Base-by-base conservation (phyloP, 2,888 invertebrate genomes). In the Hirtodrosophila alboralis region DNA sequence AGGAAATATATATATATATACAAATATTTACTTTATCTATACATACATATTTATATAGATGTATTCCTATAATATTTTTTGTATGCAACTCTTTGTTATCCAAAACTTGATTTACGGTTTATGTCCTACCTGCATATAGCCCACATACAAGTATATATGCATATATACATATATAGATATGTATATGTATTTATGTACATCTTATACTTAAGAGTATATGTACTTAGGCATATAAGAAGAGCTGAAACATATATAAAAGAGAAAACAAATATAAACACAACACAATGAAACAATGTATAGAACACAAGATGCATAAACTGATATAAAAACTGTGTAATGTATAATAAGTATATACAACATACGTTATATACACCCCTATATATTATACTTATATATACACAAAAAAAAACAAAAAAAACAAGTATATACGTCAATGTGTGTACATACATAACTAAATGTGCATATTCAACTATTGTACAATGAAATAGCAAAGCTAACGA, bases 1-100 rank as follows among this genome's bases (percentile, higher is more conserved):
- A n/a, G 18, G 18, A 43, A 13, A 34, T 41, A 49, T 5, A 61
- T 60, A 38, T 44, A 49, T 47, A 47, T 45, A 48, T 13, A 8
- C 12, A 23, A 27, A 37, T 27, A 34, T 49, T 54, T 34, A 36
- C 13, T 30, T 28, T 51, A 57, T 49, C 44, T 52, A 61, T 54
- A 75, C 58, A 74, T 38, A 53, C 40, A 61, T 59, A 75, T 75
- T 65, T 61, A 79, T 79, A 77, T 84, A 84, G 63, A 84, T 80
- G 70, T 77, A 76, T 79, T 63, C 80, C 75, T 76, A 72, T 56
- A 40, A 67, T 54, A 78, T 64, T 59, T 75, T 69, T 66, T 74
- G 69, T 74, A 74, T 53, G 74, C 63, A 67, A 58, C 51, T 57
- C 36, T 60, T 61, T 59, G 34, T 47, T 59, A 66, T 49, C 37